Evolutionary conservation across 2,888 invertebrate genomes (phyloP).

Genomic region (Petrolisthes manimaculis): DNA sequence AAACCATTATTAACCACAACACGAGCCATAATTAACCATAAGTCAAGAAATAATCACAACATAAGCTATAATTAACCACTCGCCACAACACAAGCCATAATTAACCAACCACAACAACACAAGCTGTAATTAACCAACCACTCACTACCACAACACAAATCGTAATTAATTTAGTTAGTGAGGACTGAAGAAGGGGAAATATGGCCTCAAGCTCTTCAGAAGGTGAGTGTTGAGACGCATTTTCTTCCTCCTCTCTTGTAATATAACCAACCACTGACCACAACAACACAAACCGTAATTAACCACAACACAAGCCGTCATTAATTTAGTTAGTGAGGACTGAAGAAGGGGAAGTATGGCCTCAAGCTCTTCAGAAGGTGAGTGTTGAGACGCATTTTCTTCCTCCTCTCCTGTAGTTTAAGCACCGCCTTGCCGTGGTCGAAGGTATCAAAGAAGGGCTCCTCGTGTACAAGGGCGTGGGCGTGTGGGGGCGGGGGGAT

Average conservation of each 20-base stretch:
- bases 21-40: no score
- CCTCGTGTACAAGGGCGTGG: background rate
- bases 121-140: no score
- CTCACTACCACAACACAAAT: no score
- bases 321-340: no score
- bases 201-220: conserved; percentile 26
- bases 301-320: no score
- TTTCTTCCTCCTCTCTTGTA: conserved; percentile 14
- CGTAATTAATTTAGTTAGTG: no score
- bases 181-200: conserved; percentile 31
- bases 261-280: background rate
- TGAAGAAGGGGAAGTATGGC: conserved; percentile 35
- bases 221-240: background rate
- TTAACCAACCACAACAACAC: no score
- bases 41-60: no score
- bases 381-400: background rate
- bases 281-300: no score
- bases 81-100: no score
- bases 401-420: conserved; percentile 16
- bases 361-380: conserved; percentile 23
- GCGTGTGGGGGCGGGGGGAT: background rate
- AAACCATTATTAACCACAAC: no score
- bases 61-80: no score
- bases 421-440: conserved; percentile 19
- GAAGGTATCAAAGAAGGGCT: conserved; percentile 32